These are phyloP conservation scores for Antrozous pallidus DNA, from an alignment of 2,797 vertebrate species.

Conservation along the genomic window DNA sequence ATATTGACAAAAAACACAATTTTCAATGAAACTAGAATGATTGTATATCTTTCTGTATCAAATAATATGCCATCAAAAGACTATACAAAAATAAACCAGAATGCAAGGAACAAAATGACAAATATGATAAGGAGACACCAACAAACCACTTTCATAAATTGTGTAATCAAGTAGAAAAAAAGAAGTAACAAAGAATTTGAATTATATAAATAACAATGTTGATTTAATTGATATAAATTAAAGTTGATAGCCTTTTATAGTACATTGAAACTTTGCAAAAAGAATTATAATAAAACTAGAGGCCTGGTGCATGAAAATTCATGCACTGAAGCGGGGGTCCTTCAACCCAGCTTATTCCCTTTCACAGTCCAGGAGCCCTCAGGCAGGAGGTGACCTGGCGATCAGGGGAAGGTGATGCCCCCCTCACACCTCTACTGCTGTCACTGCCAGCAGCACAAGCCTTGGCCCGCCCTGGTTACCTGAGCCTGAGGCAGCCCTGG, in stretches of 20 bases:
- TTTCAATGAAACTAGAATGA: background rate
- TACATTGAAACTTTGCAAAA: background rate
- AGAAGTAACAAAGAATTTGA: background rate
- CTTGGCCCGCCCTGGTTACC: too few relatives aligned
- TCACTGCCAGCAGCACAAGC: too few relatives aligned
- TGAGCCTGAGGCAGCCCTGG: too few relatives aligned
- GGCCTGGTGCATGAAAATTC: too few relatives aligned
- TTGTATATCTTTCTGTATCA: background rate
- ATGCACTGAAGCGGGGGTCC: too few relatives aligned
- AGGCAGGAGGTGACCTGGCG: too few relatives aligned
- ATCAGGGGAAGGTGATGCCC: too few relatives aligned
- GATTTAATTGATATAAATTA: background rate
- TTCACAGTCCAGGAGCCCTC: too few relatives aligned
- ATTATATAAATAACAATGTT: background rate
- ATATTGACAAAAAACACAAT: background rate
- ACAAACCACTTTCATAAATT: background rate
- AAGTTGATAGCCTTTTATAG: background rate
- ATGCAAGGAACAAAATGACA: background rate
- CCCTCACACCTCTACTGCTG: too few relatives aligned
- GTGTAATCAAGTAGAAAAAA: background rate
- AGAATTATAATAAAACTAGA: background rate
- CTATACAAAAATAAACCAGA: background rate
- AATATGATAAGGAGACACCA: background rate
- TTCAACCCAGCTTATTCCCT: too few relatives aligned
- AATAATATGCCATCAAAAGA: background rate